Evolutionary conservation across 2,113 vertebrate genomes (phyloP), one percentile per base, ranked within the genome.

Genomic region (Nestor notabilis): DNA sequence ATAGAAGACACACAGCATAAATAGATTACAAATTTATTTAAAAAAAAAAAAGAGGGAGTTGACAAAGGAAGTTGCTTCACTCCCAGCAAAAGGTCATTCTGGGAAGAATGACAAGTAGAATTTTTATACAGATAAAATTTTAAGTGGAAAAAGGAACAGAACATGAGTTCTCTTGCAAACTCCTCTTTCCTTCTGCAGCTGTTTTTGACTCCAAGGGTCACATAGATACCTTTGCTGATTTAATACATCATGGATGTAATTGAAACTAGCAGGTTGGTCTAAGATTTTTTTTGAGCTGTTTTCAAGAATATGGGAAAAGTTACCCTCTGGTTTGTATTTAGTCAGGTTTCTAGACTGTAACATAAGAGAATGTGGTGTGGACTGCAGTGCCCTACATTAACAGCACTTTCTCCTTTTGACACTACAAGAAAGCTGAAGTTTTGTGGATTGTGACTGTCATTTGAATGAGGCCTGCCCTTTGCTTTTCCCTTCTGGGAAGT

Each of bases 291-390:
- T 44, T 16, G 49, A 56, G 25, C 47, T 20, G 21, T 60, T 78
- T 58, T n/a, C 24, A 72, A 35, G 53, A 78, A 18, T 44, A 18
- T 24, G 23, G 46, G 35, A 37, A 49, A 52, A 44, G 46, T 5
- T 6, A 74, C 14, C 5, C 9, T 18, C 41, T 68, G 2, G 2
- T 27, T 47, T 35, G 49, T 68, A n/a, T 41, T 27, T 50, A 17
- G 25, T 29, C 0, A 0, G 24, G 17, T 66, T 60, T 50, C 24
- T 49, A 37, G 75, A 39, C 47, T 65, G 8, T 10, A 25, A 35
- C 2, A 0, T 47, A 66, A 23, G 13, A 10, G 14, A 16, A 5
- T 0, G 20, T 21, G 56, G 15, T 19, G 6, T 8, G 43, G 49
- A 13, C 43, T 28, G 37, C 43, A n/a, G 55, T 10, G 52, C 63